Conservation (phyloP, 2,113 vertebrate species). For the Neomonachus schauinslandi region DNA sequence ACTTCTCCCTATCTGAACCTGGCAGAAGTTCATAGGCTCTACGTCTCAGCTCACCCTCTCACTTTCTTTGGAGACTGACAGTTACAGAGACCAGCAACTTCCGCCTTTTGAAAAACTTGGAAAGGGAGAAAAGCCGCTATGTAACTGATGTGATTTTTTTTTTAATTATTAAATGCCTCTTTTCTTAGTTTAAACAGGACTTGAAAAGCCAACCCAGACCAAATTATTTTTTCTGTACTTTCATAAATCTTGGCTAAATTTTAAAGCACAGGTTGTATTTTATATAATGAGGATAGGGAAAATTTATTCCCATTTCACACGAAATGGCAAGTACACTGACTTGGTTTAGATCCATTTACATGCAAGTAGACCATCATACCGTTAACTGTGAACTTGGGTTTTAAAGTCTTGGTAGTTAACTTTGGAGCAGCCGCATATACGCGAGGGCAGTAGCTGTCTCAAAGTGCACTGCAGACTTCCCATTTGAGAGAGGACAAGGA, state of each 20-base stretch:
- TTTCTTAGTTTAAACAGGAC: constrained; percentile 52
- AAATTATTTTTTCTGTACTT: background rate
- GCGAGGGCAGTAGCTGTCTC: background rate
- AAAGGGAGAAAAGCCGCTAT: background rate
- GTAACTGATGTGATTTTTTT: background rate
- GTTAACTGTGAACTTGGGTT: background rate
- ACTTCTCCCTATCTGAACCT: background rate
- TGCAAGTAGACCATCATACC: background rate
- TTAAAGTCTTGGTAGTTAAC: constrained; percentile 5
- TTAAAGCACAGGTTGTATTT: constrained; percentile 33
- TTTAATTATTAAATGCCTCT: background rate
- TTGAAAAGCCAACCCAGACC: constrained; percentile 35
- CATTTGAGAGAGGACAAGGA: constrained; percentile 42
- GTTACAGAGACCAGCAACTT: background rate
- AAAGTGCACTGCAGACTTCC: background rate
- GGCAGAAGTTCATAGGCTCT: background rate
- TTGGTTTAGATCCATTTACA: constrained; percentile 5
- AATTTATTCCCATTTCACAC: background rate
- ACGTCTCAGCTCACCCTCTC: background rate
- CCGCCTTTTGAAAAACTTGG: background rate
- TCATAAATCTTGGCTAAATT: background rate
- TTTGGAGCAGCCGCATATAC: background rate
- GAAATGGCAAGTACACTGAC: background rate
- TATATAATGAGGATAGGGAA: constrained; percentile 6
- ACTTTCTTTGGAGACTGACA: background rate